A percentile compares a stretch with the other conserved stretches of the same genome.
phyloP scores from a whole-genome alignment of 2,797 vertebrate genomes.

The Mergus octosetaceus region DNA sequence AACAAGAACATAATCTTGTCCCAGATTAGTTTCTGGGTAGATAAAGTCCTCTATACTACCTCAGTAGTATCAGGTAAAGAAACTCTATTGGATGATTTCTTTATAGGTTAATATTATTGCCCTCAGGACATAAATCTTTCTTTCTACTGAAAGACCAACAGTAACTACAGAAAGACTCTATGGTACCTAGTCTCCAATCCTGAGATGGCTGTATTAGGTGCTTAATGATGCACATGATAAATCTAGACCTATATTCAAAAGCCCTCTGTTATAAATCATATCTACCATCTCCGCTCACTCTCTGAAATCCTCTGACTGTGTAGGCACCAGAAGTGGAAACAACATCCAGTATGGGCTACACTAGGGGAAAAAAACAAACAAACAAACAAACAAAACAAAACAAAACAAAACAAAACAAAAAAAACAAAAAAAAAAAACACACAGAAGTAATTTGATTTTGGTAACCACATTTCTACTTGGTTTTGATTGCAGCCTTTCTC shows the following conservation, averaged over 20 bases:
- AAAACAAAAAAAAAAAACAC: background rate
- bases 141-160: background rate
- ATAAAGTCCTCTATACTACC: background rate
- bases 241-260: background rate
- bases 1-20: background rate
- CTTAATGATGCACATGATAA: background rate
- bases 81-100: background rate
- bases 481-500: constrained; percentile 11
- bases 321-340: background rate
- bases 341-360: background rate
- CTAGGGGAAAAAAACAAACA: background rate
- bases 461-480: background rate
- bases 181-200: background rate
- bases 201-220: background rate
- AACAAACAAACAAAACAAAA: no score
- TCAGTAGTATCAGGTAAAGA: background rate
- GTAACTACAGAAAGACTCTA: background rate
- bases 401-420: no score
- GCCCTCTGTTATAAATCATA: background rate
- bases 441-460: constrained; percentile 11
- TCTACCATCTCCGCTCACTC: background rate
- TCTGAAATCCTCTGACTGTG: background rate
- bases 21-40: background rate
- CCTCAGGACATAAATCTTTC: background rate
- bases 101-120: background rate